Conservation (phyloP, 2,888 invertebrate species). For the Ctenicera cuprea region DNA sequence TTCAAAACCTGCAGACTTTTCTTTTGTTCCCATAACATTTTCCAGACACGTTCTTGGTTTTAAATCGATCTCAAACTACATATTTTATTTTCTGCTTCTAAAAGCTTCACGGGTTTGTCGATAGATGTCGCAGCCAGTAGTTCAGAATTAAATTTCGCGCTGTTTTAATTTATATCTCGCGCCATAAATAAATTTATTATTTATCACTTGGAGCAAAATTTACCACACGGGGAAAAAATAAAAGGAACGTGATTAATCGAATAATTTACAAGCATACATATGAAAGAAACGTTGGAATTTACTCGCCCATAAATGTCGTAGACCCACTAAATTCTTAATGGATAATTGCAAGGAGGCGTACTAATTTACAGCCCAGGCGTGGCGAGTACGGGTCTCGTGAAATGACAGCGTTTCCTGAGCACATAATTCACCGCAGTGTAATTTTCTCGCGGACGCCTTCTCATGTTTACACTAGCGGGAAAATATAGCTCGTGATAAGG, state of each 20-base stretch:
- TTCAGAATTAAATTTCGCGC: no score
- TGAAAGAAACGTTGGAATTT: neutral
- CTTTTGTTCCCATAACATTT: no score
- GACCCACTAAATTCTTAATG: slow-evolving; percentile 45
- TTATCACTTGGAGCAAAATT: no score
- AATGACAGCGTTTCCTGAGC: slow-evolving; percentile 58
- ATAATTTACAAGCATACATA: neutral
- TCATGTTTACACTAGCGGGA: slow-evolving; percentile 62
- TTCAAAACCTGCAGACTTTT: no score
- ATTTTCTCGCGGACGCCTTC: slow-evolving; percentile 65
- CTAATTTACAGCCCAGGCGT: slow-evolving; percentile 55
- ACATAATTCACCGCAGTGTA: slow-evolving; percentile 65
- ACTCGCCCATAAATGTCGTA: slow-evolving; percentile 12
- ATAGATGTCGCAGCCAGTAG: no score
- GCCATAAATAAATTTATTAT: no score
- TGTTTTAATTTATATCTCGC: no score
- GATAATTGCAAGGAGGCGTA: slow-evolving; percentile 51
- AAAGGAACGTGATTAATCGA: neutral
- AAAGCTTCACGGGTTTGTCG: no score
- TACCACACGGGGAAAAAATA: neutral
- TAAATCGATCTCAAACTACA: no score
- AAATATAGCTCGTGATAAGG: slow-evolving; percentile 71
- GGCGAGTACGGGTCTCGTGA: slow-evolving; percentile 50
- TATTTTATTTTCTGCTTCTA: no score
- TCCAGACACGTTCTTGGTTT: no score